Evolutionary conservation across 2,888 invertebrate genomes (phyloP).

Genomic region (Hypomecis punctinalis): DNA sequence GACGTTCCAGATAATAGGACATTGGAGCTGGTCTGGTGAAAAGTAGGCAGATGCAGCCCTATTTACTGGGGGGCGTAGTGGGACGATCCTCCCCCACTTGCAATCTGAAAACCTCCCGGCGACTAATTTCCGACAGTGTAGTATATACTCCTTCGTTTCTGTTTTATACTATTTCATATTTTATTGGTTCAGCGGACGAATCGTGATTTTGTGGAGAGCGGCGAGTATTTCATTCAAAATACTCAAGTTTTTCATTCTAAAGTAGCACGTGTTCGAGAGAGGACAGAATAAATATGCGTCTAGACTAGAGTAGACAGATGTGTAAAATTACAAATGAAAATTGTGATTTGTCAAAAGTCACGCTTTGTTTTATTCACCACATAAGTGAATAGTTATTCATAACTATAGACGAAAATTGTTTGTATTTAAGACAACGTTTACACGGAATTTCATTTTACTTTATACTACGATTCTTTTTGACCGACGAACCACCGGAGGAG

Average conservation of each 20-base stretch:
- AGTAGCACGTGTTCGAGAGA: conserved; percentile 12
- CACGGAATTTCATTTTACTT: too few species aligned
- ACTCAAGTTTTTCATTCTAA: conserved; percentile 12
- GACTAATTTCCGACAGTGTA: conserved; percentile 81
- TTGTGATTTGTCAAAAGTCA: background rate
- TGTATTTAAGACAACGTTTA: too few species aligned
- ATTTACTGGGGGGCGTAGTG: conserved; percentile 26
- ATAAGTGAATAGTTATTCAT: too few species aligned
- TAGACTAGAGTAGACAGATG: conserved; percentile 9
- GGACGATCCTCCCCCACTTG: conserved; percentile 46
- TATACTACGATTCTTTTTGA: too few species aligned
- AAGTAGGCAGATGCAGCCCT: conserved; percentile 23
- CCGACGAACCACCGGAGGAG: too few species aligned
- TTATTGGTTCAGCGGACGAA: conserved; percentile 47
- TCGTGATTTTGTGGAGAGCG: conserved; percentile 28
- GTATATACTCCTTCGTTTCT: conserved; percentile 57
- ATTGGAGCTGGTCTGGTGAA: conserved; percentile 18
- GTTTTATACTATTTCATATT: conserved; percentile 67
- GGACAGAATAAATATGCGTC: conserved; percentile 9
- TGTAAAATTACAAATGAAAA: conserved; percentile 1
- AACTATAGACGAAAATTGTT: too few species aligned
- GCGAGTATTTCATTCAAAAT: background rate
- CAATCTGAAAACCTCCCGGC: conserved; percentile 67
- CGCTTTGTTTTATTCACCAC: too few species aligned
- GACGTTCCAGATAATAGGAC: conserved; percentile 18